Evolutionary conservation across 2,888 invertebrate species (phyloP).

Genomic region (Diplolepis rosae): DNA sequence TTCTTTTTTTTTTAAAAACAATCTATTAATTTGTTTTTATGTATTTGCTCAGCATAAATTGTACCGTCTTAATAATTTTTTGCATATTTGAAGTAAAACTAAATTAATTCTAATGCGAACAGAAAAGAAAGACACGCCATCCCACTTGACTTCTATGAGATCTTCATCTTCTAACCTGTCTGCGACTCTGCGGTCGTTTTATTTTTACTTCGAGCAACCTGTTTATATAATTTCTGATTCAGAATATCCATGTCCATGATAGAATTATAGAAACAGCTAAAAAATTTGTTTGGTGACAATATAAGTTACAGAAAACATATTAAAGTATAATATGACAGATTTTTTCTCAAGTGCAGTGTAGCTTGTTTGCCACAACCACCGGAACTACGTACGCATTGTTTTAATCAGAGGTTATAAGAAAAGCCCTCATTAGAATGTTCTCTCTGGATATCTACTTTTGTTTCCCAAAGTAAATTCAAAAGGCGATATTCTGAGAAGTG

Average conservation of each 20-base stretch:
- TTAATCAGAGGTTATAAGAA: slow-evolving; percentile 13
- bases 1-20: not conserved
- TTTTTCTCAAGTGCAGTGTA: slow-evolving; percentile 12
- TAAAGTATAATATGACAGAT: slow-evolving; percentile 6
- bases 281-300: no score
- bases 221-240: not conserved
- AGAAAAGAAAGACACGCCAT: not conserved
- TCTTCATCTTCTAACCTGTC: not conserved
- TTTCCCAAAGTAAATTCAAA: not conserved
- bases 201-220: not conserved
- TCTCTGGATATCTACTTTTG: not conserved
- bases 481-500: not conserved
- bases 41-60: no score
- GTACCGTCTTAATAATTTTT: no score
- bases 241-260: not conserved
- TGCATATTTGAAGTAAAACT: not conserved
- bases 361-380: slow-evolving; percentile 11
- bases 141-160: not conserved
- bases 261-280: not conserved
- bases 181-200: no score
- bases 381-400: slow-evolving; percentile 12
- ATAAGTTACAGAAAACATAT: not conserved
- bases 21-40: no score
- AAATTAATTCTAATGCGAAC: not conserved
- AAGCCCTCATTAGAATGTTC: slow-evolving; percentile 1